Base-by-base conservation (phyloP, 1,140 invertebrate genomes). In the Drosophila chauvacae region DNA sequence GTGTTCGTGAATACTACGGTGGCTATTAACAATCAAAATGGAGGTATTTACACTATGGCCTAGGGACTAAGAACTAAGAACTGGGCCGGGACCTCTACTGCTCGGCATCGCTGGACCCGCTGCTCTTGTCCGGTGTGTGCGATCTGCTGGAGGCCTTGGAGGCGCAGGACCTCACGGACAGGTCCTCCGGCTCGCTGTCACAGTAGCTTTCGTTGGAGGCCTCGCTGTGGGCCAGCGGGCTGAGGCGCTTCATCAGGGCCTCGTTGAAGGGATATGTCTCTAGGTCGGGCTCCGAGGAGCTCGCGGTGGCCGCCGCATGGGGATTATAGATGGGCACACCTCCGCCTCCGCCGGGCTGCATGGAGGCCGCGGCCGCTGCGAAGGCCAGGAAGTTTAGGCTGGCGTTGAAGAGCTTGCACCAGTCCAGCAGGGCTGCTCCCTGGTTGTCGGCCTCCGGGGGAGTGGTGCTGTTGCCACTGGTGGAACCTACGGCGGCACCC, bases 401-500 rank as follows among this genome's bases (percentile, higher is more conserved):
- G 30, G 91, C 94, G 26, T 94, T 94, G 72, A 94, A 95, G 66
- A 95, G 94, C 88, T 96, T 96, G 92, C 96, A 96, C 96, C 96
- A 96, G 41, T 91, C 82, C 65, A 96, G 94, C 94, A 95, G 95
- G 2, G 77, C 79, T 16, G 95, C 94, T 10, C 62, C 53, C 94
- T 83, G 73, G 91, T 56, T 30, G 9, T 88, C 79, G 26, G 13
- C 55, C 30, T 71, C 78, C 93, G 64, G 92, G 58, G 93, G 92
- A 35, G 73, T 9, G 55, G 58, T 16, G 45, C n/a, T 57, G 20
- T 23, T 18, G 42, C 42, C 37, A 62, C 7, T 23, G 62, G 13
- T 42, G 47, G 51, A 30, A 6, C 60, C 60, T 10, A 56, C 30
- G 60, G 48, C n/a, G n/a, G 45, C 93, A 64, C 93, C 92, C 53